Evolutionary conservation across 2,797 vertebrate species (phyloP).

Genomic region (Sebastes kiyomatsui): DNA sequence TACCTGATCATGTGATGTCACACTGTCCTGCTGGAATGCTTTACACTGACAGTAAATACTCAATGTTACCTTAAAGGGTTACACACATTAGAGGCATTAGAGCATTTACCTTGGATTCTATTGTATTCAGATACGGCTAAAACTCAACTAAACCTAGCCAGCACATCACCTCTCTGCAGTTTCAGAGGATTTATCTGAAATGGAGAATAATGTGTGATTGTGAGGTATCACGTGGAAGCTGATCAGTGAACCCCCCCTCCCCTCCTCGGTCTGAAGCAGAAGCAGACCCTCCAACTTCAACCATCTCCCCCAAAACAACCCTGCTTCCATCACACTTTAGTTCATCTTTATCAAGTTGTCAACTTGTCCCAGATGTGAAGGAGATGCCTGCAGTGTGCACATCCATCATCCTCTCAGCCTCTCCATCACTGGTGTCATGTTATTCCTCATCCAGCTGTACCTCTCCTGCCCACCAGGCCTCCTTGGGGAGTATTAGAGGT

Average conservation of each 20-base stretch:
- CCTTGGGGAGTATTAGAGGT: not conserved
- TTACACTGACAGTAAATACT: not conserved
- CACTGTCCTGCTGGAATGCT: not conserved
- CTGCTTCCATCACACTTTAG: not conserved
- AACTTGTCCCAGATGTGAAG: not conserved
- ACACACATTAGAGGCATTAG: not conserved
- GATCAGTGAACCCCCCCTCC: slow-evolving; percentile 34
- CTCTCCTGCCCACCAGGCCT: not conserved
- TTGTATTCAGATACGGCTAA: not conserved
- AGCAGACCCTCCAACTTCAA: not conserved
- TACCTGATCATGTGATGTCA: not conserved
- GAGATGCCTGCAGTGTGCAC: not conserved
- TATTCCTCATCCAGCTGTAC: not conserved
- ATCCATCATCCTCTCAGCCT: not conserved
- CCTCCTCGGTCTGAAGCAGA: not conserved
- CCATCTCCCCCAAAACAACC: not conserved
- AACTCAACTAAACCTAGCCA: not conserved
- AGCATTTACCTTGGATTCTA: not conserved
- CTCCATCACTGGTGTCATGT: not conserved
- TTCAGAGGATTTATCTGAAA: slow-evolving; percentile 39
- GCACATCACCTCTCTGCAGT: not conserved
- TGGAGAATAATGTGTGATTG: slow-evolving; percentile 8
- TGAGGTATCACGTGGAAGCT: slow-evolving; percentile 23
- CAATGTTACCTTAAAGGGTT: not conserved
- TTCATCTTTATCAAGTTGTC: not conserved